These are phyloP conservation scores for Autographa pulchrina DNA, from an alignment of 2,888 invertebrate species.

Conservation along the genomic window DNA sequence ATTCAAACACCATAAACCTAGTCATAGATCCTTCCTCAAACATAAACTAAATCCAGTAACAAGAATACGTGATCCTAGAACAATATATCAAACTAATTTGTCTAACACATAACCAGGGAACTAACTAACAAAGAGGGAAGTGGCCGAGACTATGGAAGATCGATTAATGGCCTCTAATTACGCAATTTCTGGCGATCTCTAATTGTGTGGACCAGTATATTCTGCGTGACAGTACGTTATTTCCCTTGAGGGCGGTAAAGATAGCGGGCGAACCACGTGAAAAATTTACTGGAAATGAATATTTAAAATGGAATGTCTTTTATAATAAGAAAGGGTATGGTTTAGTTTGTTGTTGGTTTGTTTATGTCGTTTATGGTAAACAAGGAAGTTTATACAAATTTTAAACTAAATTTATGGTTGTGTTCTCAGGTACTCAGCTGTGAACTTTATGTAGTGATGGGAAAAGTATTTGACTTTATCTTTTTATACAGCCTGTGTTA, in stretches of 20 bases:
- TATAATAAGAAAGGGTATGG: slow-evolving; percentile 17
- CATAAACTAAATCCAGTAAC: slow-evolving; percentile 36
- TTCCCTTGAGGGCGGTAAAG: slow-evolving; percentile 88
- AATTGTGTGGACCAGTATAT: slow-evolving; percentile 87
- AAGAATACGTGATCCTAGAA: slow-evolving; percentile 46
- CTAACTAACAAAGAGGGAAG: slow-evolving; percentile 72
- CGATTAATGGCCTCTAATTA: slow-evolving; percentile 88
- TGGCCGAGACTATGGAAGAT: slow-evolving; percentile 79
- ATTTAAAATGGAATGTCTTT: slow-evolving; percentile 34
- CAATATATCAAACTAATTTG: slow-evolving; percentile 62
- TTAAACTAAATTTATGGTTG: neutral
- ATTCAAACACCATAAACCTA: slow-evolving; percentile 18
- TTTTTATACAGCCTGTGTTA: no score
- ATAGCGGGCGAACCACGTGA: slow-evolving; percentile 79
- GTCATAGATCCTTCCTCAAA: slow-evolving; percentile 16
- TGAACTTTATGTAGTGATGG: neutral
- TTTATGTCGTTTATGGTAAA: slow-evolving; percentile 9
- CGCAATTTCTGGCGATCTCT: slow-evolving; percentile 89
- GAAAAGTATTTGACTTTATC: no score
- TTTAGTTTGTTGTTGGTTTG: slow-evolving; percentile 8
- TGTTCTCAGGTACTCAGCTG: neutral
- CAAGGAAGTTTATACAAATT: neutral
- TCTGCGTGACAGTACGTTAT: slow-evolving; percentile 88
- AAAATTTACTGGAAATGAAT: slow-evolving; percentile 68
- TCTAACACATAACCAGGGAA: slow-evolving; percentile 44